Conservation (phyloP, 2,797 vertebrate genomes). For the Ceyx erithaca region DNA sequence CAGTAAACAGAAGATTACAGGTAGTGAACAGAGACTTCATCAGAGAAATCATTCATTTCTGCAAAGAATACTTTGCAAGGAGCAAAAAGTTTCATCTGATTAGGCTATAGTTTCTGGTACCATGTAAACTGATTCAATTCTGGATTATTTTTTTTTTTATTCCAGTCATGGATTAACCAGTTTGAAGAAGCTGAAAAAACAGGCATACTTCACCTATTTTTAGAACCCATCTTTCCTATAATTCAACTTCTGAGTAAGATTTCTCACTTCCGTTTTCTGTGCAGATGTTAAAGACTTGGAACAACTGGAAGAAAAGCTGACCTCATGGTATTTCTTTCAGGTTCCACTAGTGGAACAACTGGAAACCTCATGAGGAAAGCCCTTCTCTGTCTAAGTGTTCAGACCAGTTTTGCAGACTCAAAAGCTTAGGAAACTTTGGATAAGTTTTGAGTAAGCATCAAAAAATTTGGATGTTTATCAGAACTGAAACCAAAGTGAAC, state of each 20-base stretch:
- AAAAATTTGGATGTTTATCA: slow-evolving; percentile 60
- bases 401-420: slow-evolving; percentile 57
- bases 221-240: slow-evolving; percentile 49
- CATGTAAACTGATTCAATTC: not conserved
- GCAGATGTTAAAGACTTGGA: slow-evolving; percentile 69
- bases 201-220: slow-evolving; percentile 30
- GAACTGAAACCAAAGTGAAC: slow-evolving; percentile 23
- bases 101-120: not conserved
- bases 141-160: not conserved
- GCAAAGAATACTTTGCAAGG: not conserved
- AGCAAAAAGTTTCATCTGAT: not conserved
- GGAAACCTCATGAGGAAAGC: slow-evolving; percentile 70
- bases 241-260: slow-evolving; percentile 33
- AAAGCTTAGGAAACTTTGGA: slow-evolving; percentile 63
- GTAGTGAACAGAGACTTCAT: not conserved
- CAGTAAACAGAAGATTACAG: not conserved
- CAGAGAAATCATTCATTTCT: not conserved
- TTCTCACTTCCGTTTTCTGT: slow-evolving; percentile 64
- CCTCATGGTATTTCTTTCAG: slow-evolving; percentile 71
- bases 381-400: slow-evolving; percentile 44
- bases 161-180: not conserved
- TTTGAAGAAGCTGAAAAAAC: not conserved
- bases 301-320: slow-evolving; percentile 70
- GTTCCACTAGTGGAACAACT: slow-evolving; percentile 65
- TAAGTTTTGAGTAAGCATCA: slow-evolving; percentile 57